Evolutionary conservation across 2,113 vertebrate species (phyloP), one percentile per base, ranked within the genome.

Genomic region (Bucco capensis): DNA sequence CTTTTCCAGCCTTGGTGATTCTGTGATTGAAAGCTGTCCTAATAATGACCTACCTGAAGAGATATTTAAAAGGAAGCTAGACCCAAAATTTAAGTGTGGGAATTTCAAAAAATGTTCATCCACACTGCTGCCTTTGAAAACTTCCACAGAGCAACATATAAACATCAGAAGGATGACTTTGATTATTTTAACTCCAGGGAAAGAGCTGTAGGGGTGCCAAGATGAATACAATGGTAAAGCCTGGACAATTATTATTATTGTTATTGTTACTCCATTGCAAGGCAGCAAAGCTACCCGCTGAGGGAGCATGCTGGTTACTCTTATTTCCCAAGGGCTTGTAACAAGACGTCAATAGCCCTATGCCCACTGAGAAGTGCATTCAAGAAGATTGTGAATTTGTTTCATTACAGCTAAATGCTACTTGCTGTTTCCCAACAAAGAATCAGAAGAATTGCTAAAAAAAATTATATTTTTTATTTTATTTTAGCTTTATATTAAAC

Each of bases 341-440:
- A 80, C 2, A 19, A 2, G 8, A 19, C 19, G 22, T 3, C 19
- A n/a, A 21, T 0, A 58, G n/a, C 56, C 30, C 31, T 14, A 21
- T 0, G 28, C 1, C 6, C 31, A 51, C 7, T 8, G 10, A 78
- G 28, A 81, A 10, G 5, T 8, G 9, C 15, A 30, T 31, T 62
- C 27, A 24, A 46, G 40, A 42, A 78, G 25, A 71, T 44, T 0
- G 3, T 31, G 15, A 80, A 25, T 53, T 51, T 3, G 3, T 47
- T 62, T 76, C 24, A 75, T 11, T 14, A 47, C 8, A n/a, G 33
- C 6, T 54, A 86, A 74, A 80, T 1, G 5, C 7, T 49, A 35
- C 16, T 54, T 1, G 0, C 35, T 75, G n/a, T 30, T 85, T 91
- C 15, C 27, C 44, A 77, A n/a, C 7, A 17, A 22, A 76, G 25